Conservation (phyloP, 2,113 vertebrate genomes). For the Caranx ignobilis region DNA sequence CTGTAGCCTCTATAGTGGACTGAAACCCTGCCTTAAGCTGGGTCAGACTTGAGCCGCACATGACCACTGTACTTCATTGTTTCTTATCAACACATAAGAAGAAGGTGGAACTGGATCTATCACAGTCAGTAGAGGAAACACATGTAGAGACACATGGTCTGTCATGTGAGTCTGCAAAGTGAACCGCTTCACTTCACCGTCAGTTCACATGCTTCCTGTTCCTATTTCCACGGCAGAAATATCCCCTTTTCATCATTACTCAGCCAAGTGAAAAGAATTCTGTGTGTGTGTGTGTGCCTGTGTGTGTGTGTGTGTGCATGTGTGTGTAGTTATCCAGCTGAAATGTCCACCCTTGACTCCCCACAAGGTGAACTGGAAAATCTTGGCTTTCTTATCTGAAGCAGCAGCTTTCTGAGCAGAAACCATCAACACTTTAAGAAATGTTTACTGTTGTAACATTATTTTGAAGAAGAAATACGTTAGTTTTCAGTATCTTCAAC, state of each 20-base stretch:
- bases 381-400: conserved; percentile 47
- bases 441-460: background rate
- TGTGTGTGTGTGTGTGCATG: conserved; percentile 22
- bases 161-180: conserved; percentile 52
- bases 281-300: conserved; percentile 25
- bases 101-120: background rate
- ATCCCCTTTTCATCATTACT: conserved; percentile 23
- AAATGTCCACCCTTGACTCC: conserved; percentile 3
- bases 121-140: conserved; percentile 8
- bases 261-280: conserved; percentile 35
- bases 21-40: conserved; percentile 24
- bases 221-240: background rate
- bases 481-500: background rate
- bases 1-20: background rate
- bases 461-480: background rate
- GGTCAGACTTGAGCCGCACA: conserved; percentile 25
- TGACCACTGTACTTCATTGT: background rate
- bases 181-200: conserved; percentile 17
- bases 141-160: conserved; percentile 35
- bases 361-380: conserved; percentile 34
- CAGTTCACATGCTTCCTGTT: conserved; percentile 9
- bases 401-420: background rate
- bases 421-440: background rate
- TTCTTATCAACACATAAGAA: background rate
- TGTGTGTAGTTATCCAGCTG: background rate